These are phyloP conservation scores for Cephus nigrinus DNA, from an alignment of 2,888 invertebrate genomes.

Conservation along the genomic window DNA sequence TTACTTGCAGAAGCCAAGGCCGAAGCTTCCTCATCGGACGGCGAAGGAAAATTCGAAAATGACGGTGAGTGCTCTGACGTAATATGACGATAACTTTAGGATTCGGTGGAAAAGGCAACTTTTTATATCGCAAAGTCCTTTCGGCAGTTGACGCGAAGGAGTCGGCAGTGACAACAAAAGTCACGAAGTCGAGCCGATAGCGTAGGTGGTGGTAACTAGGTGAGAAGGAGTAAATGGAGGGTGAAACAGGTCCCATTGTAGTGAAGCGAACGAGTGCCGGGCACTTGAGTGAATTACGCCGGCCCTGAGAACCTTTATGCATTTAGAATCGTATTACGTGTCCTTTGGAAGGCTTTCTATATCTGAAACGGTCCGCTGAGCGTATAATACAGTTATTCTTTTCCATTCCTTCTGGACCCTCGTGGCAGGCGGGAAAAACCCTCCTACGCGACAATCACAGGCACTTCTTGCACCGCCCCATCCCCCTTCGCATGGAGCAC, in stretches of 20 bases:
- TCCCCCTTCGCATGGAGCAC: not conserved
- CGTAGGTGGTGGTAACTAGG: constrained; percentile 10
- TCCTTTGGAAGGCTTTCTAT: constrained; percentile 20
- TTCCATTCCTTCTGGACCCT: constrained; percentile 14
- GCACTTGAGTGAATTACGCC: constrained; percentile 39
- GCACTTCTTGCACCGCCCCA: not conserved
- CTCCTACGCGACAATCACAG: not conserved
- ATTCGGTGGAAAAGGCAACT: not conserved
- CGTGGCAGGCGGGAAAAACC: not conserved
- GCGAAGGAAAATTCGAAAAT: constrained; percentile 56
- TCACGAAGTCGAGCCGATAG: constrained; percentile 10
- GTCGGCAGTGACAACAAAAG: not conserved
- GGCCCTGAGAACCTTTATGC: constrained; percentile 33
- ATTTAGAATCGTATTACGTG: constrained; percentile 47
- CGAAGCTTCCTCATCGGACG: constrained; percentile 59
- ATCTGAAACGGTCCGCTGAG: constrained; percentile 21
- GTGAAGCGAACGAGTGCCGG: constrained; percentile 28
- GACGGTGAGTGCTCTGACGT: constrained; percentile 48
- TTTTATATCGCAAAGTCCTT: not conserved
- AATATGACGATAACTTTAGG: not conserved
- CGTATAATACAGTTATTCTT: constrained; percentile 42
- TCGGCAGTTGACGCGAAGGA: not conserved
- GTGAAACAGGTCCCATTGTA: constrained; percentile 28
- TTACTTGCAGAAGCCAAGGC: constrained; percentile 60
- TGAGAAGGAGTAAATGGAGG: constrained; percentile 23